These are phyloP conservation scores for Stomatorhinus ivindoensis DNA, from an alignment of 2,113 vertebrate species.

Conservation along the genomic window DNA sequence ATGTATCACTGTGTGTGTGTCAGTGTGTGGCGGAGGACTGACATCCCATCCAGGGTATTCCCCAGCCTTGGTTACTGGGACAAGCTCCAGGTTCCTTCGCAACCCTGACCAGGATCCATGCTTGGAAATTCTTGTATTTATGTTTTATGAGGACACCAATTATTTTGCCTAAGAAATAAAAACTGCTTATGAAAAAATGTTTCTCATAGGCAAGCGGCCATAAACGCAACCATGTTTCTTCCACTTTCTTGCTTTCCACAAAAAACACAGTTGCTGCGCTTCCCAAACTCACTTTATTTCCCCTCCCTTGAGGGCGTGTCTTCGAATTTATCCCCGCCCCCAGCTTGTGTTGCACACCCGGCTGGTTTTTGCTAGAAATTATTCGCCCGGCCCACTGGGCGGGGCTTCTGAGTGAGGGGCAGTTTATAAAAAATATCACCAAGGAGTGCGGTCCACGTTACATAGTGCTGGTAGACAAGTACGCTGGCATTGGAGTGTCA, in stretches of 20 bases:
- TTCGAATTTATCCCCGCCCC: constrained; percentile 25
- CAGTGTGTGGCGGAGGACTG: neutral
- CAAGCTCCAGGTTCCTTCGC: neutral
- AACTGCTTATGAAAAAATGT: neutral
- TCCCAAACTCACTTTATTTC: neutral
- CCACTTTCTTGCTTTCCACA: neutral
- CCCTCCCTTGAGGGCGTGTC: constrained; percentile 7
- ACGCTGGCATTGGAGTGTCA: neutral
- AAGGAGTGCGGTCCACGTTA: neutral
- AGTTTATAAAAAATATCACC: constrained; percentile 46
- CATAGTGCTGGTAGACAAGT: neutral
- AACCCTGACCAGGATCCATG: neutral
- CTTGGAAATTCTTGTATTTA: neutral
- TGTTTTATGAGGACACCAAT: neutral
- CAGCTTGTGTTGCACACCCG: neutral
- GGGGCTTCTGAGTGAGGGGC: constrained; percentile 32
- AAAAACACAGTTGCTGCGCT: neutral
- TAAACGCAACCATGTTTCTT: neutral
- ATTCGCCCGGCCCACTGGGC: constrained; percentile 45
- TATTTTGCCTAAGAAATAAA: neutral
- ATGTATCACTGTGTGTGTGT: neutral
- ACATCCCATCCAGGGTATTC: neutral
- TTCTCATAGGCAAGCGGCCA: neutral
- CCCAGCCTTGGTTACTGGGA: neutral
- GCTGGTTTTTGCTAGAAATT: constrained; percentile 21